phyloP scores from a whole-genome alignment of 2,113 vertebrate species.

The Ageneiosus marmoratus region DNA sequence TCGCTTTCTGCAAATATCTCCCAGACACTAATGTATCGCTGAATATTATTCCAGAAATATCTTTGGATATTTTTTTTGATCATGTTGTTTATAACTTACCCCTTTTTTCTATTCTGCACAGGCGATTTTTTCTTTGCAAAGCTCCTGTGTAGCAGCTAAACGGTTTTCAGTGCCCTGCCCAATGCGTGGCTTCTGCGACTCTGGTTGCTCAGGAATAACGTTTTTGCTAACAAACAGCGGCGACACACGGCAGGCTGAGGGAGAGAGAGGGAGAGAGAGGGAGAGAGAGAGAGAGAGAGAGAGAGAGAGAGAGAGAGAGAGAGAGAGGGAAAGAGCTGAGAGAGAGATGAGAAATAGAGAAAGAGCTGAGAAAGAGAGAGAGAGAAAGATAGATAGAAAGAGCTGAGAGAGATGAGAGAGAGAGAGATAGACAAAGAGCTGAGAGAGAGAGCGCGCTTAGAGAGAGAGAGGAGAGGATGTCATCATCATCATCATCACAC shows the following conservation, averaged over 20 bases:
- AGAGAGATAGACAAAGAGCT: neutral
- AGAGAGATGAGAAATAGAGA: too few species aligned
- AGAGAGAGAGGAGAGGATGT: conserved; percentile 1
- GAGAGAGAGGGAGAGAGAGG: neutral
- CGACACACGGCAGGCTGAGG: conserved; percentile 49
- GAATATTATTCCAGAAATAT: neutral
- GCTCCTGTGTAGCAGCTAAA: conserved; percentile 31
- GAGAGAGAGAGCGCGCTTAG: too few species aligned
- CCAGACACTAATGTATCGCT: neutral
- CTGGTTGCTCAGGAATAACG: conserved; percentile 54
- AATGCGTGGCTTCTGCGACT: conserved; percentile 38
- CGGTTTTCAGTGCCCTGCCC: conserved; percentile 48
- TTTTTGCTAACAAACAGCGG: conserved; percentile 56
- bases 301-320: too few species aligned
- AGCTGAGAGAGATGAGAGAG: neutral
- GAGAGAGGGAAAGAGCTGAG: too few species aligned
- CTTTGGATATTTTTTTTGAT: neutral
- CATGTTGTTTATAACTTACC: conserved; percentile 29
- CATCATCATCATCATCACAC: conserved; percentile 6
- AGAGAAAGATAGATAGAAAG: conserved; percentile 4
- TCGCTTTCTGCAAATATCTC: conserved; percentile 18
- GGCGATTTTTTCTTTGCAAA: conserved; percentile 5
- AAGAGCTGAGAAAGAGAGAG: neutral
- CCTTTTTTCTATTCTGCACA: conserved; percentile 35
- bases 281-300: neutral